Base-by-base conservation (phyloP, 2,888 invertebrate species). In the Itoplectis maculator region DNA sequence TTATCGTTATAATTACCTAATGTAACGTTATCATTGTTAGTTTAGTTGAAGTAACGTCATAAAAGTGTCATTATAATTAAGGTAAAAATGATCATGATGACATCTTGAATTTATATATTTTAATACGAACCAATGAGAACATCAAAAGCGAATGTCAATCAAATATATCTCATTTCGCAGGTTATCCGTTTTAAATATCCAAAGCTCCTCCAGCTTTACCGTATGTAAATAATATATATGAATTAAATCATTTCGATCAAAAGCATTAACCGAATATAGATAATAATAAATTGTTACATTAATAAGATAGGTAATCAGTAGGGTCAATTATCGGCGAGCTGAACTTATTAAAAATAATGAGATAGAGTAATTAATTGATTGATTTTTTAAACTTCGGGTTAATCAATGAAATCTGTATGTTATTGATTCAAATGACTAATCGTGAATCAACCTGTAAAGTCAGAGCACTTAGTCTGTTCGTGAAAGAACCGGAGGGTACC, bases 401-500 rank as follows among this genome's bases (percentile, higher is more conserved):
- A 0, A 35, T 35, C 56, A 6, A 35, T 15, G 1, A 59, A 59
- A 59, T 59, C 29, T 13, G n/a, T 42, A n/a, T 15, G 29, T 35
- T 35, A 8, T n/a, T 35, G 7, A 59, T 29, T n/a, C 35, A 15
- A 61, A 37, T 11, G 59, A 15, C 37, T 2, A 37, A 15, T 37
- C n/a, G 3, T 72, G 70, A 35, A 59, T 72, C 45, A 65, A n/a
- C 54, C 74, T 51, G 40, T 74, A 63, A 37, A 65, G 11, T 49
- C 15, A 23, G 56, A 2, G 35, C 15, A 45, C 15, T 54, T 40
- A 15, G 29, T 6, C 8, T 18, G 35, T 9, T 13, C 66, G 56
- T 56, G 66, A 79, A 66, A 72, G 29, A 63, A 29, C 45, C 5
- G 7, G 18, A 35, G 29, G 65, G 56, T 9, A 59, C 9, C 9